A percentile compares a stretch with the other conserved stretches of the same genome.
Evolutionary conservation across 1,140 invertebrate species (phyloP).

Genomic region (Uloborus diversus): DNA sequence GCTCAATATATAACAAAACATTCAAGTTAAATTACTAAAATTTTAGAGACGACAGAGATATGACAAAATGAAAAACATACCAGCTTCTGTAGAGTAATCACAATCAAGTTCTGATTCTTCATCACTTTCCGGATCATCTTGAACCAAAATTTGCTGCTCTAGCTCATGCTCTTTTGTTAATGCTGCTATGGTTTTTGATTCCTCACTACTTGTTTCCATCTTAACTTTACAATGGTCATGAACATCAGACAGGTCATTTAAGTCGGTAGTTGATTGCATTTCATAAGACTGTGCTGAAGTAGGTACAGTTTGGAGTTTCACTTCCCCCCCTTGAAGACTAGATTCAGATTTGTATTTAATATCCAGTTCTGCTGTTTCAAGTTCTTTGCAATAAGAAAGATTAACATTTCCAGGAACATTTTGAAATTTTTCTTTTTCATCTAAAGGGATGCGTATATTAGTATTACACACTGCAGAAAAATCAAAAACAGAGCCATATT

Average conservation of each 20-base stretch:
- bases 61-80: slow-evolving; percentile 34
- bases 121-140: slow-evolving; percentile 80
- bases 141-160: too few species aligned
- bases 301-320: slow-evolving; percentile 16
- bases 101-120: slow-evolving; percentile 68
- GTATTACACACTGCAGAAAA: not conserved
- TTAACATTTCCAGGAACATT: too few species aligned
- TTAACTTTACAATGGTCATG: not conserved
- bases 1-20: too few species aligned
- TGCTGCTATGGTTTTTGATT: not conserved
- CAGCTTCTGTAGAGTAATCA: slow-evolving; percentile 55
- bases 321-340: not conserved
- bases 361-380: slow-evolving; percentile 2
- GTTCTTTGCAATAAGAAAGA: too few species aligned
- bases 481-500: slow-evolving; percentile 19
- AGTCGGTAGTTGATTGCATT: not conserved
- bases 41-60: not conserved
- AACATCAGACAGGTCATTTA: too few species aligned
- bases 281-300: slow-evolving; percentile 6
- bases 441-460: not conserved
- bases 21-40: too few species aligned
- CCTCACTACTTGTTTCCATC: not conserved
- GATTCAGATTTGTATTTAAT: slow-evolving; percentile 17
- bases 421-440: not conserved
- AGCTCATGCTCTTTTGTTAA: slow-evolving; percentile 28